Conservation (phyloP, 1,140 invertebrate genomes). For the Drosophila asahinai region DNA sequence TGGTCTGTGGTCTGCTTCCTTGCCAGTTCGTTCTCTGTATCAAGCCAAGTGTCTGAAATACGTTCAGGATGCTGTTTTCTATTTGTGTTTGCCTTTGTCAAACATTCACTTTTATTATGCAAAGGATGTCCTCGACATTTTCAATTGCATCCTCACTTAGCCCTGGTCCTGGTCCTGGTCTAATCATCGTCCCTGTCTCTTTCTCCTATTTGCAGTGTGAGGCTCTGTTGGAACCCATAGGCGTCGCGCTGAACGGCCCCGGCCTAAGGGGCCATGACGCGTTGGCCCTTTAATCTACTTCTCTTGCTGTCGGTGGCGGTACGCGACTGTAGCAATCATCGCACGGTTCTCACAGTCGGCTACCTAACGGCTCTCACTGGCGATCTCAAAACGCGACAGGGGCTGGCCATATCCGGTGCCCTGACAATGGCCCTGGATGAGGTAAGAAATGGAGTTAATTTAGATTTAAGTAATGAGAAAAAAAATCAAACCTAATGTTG, state of each 20-base stretch:
- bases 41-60: conserved; percentile 37
- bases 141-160: conserved; percentile 36
- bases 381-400: conserved; percentile 91
- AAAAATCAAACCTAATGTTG: neutral
- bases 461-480: neutral
- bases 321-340: conserved; percentile 76
- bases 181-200: neutral
- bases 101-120: conserved; percentile 55
- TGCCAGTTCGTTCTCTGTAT: conserved; percentile 23
- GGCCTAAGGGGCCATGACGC: conserved; percentile 85
- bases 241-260: conserved; percentile 85
- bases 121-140: conserved; percentile 32
- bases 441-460: conserved; percentile 85
- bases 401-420: conserved; percentile 95
- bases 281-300: conserved; percentile 85
- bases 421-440: conserved; percentile 93
- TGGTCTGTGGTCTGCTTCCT: neutral
- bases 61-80: conserved; percentile 28
- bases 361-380: conserved; percentile 94
- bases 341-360: conserved; percentile 89
- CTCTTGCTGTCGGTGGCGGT: conserved; percentile 85
- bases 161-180: conserved; percentile 8
- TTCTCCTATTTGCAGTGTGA: conserved; percentile 62
- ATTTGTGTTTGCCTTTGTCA: conserved; percentile 59
- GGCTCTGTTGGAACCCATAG: conserved; percentile 82